phyloP scores from a whole-genome alignment of 2,797 vertebrate species.

The Carapus acus region DNA sequence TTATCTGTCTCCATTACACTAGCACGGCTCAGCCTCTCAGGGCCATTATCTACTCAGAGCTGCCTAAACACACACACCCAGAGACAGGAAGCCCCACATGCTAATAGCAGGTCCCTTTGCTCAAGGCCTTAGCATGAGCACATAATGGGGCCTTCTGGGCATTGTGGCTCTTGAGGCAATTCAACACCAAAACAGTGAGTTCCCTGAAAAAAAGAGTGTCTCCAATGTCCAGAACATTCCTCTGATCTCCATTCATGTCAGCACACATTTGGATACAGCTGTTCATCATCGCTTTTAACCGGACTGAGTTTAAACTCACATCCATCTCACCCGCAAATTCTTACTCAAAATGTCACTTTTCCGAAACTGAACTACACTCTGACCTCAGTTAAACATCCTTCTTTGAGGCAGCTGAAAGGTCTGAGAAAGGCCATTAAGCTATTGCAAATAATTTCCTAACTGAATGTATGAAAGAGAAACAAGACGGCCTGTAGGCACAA shows the following conservation, averaged over 20 bases:
- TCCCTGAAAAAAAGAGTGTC: constrained; percentile 8
- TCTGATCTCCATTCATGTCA: constrained; percentile 43
- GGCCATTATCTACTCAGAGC: constrained; percentile 75
- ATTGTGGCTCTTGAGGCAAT: constrained; percentile 31
- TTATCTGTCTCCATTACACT: constrained; percentile 78
- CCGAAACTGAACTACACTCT: constrained; percentile 29
- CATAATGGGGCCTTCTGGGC: constrained; percentile 43
- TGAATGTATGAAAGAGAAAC: too few relatives aligned
- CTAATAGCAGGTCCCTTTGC: constrained; percentile 45
- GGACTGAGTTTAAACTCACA: constrained; percentile 13
- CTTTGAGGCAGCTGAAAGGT: constrained; percentile 42
- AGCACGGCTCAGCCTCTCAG: constrained; percentile 59
- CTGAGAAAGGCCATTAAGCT: constrained; percentile 38
- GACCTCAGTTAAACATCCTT: constrained; percentile 36
- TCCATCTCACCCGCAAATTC: not conserved
- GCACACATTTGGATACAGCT: constrained; percentile 11
- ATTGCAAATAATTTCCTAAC: constrained; percentile 50
- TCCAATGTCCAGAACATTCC: constrained; percentile 9
- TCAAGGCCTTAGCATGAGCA: constrained; percentile 38
- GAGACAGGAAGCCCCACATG: constrained; percentile 54
- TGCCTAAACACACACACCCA: constrained; percentile 67
- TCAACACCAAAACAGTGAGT: constrained; percentile 47
- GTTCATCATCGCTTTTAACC: constrained; percentile 25
- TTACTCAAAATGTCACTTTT: constrained; percentile 24
- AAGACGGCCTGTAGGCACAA: too few relatives aligned